Percentiles rank a stretch among this genome's conserved stretches.
Conservation (phyloP, 1,140 invertebrate species). For the Dendroctonus ponderosae region DNA sequence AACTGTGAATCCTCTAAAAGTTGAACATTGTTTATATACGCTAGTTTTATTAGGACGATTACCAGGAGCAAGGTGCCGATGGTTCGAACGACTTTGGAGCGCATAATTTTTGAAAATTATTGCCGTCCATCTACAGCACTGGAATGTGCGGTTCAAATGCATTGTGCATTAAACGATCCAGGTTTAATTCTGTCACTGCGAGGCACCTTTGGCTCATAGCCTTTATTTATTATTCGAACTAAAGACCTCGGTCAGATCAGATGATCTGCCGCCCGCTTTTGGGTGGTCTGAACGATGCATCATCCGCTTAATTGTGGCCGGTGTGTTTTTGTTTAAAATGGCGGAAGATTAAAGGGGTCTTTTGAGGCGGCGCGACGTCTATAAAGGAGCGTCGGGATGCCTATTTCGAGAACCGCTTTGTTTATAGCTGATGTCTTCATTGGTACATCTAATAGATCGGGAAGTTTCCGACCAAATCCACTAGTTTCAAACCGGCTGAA, state of each 20-base stretch:
- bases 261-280: constrained; percentile 17
- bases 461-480: too few relatives aligned
- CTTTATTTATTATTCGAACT: constrained; percentile 22
- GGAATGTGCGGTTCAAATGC: neutral
- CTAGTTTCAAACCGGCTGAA: too few relatives aligned
- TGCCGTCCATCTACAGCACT: too few relatives aligned
- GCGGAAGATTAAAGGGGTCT: constrained; percentile 19
- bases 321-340: constrained; percentile 21
- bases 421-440: neutral
- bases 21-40: constrained; percentile 19
- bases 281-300: constrained; percentile 14
- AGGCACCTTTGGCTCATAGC: constrained; percentile 1
- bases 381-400: constrained; percentile 6
- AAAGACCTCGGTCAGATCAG: constrained; percentile 27
- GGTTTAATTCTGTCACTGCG: constrained; percentile 16
- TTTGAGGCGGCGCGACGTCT: constrained; percentile 11
- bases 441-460: too few relatives aligned
- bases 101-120: too few relatives aligned
- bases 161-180: constrained; percentile 7
- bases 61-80: constrained; percentile 25
- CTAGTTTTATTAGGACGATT: constrained; percentile 23
- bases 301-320: constrained; percentile 3
- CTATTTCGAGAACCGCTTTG: neutral
- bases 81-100: constrained; percentile 2
- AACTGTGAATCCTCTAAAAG: constrained; percentile 33